Evolutionary conservation across 2,113 vertebrate genomes (phyloP).

Genomic region (Neogale vison): DNA sequence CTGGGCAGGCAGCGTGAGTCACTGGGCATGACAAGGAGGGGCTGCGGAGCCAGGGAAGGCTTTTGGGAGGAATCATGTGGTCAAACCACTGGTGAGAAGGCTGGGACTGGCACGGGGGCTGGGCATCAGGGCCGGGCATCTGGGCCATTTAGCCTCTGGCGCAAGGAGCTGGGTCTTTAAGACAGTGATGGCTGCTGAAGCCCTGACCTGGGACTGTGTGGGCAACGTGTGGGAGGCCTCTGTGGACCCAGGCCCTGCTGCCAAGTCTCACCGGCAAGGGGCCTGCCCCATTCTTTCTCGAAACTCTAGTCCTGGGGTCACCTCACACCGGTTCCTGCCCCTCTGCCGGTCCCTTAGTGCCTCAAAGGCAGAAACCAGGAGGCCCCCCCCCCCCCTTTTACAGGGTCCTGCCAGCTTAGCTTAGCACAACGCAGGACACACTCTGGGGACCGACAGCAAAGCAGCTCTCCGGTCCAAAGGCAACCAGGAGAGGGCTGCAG

Average conservation of each 20-base stretch:
- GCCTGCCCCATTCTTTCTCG: background rate
- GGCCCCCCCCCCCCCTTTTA: accelerated
- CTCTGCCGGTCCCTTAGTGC: background rate
- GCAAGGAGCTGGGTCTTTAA: background rate
- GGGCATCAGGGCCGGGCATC: accelerated
- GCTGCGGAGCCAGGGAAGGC: background rate
- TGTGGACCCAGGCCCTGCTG: background rate
- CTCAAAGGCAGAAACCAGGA: background rate
- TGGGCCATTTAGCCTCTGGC: background rate
- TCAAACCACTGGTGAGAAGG: background rate
- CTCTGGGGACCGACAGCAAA: background rate
- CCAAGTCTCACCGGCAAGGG: no score
- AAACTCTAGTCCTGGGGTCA: background rate
- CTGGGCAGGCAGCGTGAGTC: slow-evolving; percentile 34
- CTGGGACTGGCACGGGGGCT: background rate
- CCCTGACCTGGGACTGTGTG: background rate
- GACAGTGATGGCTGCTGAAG: background rate
- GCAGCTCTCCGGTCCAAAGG: background rate
- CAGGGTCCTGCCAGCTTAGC: background rate
- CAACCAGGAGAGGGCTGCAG: background rate
- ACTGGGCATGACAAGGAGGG: background rate
- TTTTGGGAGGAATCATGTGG: background rate
- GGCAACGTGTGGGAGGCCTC: background rate
- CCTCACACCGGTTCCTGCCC: background rate
- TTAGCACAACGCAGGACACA: background rate